Evolutionary conservation across 2,113 vertebrate species (phyloP), one percentile per base, ranked within the genome.

Genomic region (Labeo catla): DNA sequence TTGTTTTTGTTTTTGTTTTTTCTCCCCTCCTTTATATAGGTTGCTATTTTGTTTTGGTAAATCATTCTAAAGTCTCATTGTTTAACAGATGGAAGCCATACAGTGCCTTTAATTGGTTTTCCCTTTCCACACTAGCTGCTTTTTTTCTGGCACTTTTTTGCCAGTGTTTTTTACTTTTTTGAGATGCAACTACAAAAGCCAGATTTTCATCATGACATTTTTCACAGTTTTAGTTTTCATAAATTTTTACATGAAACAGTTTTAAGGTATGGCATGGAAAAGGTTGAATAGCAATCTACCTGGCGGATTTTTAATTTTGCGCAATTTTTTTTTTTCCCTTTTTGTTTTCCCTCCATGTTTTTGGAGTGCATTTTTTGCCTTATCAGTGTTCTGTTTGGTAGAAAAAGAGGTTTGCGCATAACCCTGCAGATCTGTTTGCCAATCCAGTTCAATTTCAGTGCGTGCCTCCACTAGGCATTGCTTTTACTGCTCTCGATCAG

Each of bases 171-270:
- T 97, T 99, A 97, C 80, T 84, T 87, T 66, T 65, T 86, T 66
- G 28, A 87, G 52, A 80, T 57, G 36, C 88, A 83, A 84, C 49
- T 85, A 86, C 85, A 74, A 80, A 90, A 87, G 86, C 76, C 79
- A 97, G 97, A 95, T 96, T 97, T 97, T 97, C 97, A 97, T 97
- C 97, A 97, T 97, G 97, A 95, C 95, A 95, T 97, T 98, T 98
- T 98, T 97, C 95, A 97, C 97, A 96, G 96, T 99, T 99, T 72
- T 83, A 83, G 81, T 89, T 99, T 95, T 98, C 98, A 98, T 97
- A 95, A 95, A 96, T 98, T 99, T 99, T 98, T 99, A 99, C 96
- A 98, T 97, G 95, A 83, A 94, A 97, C 94, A 94, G 97, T 99
- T 99, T 99, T 99, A 97, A 99, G 98, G 98, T 96, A 95, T 93